A percentile compares a stretch with the other conserved stretches of the same genome.
Conservation (phyloP, 2,113 vertebrate species). For the Periophthalmus modestus region DNA sequence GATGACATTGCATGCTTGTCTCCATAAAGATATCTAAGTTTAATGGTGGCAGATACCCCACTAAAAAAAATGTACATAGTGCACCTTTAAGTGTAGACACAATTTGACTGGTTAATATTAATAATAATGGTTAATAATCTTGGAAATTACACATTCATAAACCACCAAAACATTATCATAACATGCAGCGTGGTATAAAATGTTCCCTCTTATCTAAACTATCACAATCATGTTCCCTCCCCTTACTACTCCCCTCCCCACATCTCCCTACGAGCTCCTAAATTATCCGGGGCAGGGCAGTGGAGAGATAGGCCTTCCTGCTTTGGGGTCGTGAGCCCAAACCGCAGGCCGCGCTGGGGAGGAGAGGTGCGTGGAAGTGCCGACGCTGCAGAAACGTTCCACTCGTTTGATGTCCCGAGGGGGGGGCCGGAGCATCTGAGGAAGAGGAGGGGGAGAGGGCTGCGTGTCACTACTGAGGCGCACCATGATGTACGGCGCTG, state of each 20-base stretch:
- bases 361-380: constrained; percentile 29
- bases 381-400: constrained; percentile 32
- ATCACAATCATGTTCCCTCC: constrained; percentile 33
- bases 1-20: too few species aligned
- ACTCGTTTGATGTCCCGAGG: constrained; percentile 47
- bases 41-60: too few species aligned
- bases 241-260: constrained; percentile 25
- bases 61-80: too few species aligned
- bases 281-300: constrained; percentile 50
- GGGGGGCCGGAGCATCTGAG: constrained; percentile 34
- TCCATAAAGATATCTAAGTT: too few species aligned
- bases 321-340: constrained; percentile 33
- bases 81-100: too few species aligned
- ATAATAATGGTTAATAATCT: too few species aligned
- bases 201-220: constrained; percentile 11
- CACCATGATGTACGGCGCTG: constrained; percentile 38
- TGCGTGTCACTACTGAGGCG: constrained; percentile 45
- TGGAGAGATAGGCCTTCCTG: constrained; percentile 54
- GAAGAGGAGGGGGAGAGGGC: constrained; percentile 26
- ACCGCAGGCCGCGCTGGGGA: constrained; percentile 31
- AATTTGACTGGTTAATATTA: too few species aligned
- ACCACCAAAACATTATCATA: too few species aligned
- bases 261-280: constrained; percentile 48
- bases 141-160: too few species aligned
- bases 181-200: not conserved